phyloP scores from a whole-genome alignment of 2,797 vertebrate genomes.

The Acropternis orthonyx region DNA sequence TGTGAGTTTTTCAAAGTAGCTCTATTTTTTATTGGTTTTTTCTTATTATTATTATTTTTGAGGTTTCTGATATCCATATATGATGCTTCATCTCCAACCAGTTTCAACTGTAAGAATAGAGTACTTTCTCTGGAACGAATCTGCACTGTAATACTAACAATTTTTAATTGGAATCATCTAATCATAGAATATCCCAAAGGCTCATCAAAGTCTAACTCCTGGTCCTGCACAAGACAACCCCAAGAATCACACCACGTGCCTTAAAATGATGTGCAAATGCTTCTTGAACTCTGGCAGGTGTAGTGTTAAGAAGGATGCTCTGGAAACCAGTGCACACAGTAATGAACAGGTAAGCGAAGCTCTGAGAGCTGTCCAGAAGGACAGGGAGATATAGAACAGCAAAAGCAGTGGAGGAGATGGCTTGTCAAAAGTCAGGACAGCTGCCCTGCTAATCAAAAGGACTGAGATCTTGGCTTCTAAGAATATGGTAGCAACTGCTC shows the following conservation, averaged over 20 bases:
- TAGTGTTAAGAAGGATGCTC: neutral
- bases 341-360: neutral
- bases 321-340: neutral
- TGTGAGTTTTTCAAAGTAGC: neutral
- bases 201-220: neutral
- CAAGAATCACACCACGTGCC: rapidly evolving
- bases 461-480: neutral
- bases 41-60: neutral
- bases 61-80: neutral
- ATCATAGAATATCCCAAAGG: neutral
- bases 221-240: neutral
- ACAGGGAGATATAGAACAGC: neutral
- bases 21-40: neutral
- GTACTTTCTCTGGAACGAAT: neutral
- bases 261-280: neutral
- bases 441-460: neutral
- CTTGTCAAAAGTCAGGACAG: neutral
- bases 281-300: neutral
- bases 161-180: neutral
- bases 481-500: neutral
- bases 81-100: neutral
- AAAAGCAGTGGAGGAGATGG: neutral
- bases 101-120: neutral
- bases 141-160: neutral
- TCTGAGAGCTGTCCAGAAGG: neutral